Conservation (phyloP, 2,113 vertebrate genomes). For the Setophaga coronata region DNA sequence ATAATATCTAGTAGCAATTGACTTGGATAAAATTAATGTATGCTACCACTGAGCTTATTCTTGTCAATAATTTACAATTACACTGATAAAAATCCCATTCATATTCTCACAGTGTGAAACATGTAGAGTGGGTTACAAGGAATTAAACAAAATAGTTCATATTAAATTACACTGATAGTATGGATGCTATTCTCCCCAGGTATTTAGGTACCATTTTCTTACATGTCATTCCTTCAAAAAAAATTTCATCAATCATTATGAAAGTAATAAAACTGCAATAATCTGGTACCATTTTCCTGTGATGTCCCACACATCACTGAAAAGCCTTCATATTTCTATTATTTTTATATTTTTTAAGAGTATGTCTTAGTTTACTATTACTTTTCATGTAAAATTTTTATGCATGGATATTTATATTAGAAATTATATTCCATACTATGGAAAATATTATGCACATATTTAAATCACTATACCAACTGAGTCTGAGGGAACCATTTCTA, state of each 20-base stretch:
- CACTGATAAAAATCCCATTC: background rate
- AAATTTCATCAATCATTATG: background rate
- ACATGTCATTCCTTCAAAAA: background rate
- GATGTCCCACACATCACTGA: background rate
- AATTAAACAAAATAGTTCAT: background rate
- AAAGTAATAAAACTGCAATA: background rate
- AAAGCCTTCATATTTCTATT: background rate
- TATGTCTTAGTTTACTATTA: background rate
- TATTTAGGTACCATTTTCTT: background rate
- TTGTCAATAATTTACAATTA: conserved; percentile 14
- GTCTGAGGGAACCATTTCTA: background rate
- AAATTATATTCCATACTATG: background rate
- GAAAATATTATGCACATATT: background rate
- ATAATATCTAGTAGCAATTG: background rate
- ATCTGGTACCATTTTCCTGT: background rate
- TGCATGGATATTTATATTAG: background rate
- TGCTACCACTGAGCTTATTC: background rate
- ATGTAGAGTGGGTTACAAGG: background rate
- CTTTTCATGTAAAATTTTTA: background rate
- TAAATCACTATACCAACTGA: background rate
- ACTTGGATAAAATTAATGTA: background rate
- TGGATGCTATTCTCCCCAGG: background rate
- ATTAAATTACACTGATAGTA: background rate
- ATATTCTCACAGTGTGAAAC: background rate
- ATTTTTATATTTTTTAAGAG: background rate